Base-by-base conservation (phyloP, 2,113 vertebrate genomes). In the Tinamus guttatus region DNA sequence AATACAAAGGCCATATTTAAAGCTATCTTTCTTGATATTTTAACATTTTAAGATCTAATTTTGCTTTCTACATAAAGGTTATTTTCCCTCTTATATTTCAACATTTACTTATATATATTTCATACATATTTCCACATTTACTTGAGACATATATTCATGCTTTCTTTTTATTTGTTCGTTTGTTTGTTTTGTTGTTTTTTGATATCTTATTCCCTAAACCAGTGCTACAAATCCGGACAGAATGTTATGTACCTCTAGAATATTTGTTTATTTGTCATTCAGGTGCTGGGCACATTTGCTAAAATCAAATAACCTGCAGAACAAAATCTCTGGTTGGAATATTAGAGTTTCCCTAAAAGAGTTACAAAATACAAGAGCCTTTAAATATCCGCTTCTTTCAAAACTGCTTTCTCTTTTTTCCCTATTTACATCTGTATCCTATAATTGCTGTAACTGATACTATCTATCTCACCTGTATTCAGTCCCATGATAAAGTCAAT, bases 381-480 rank as follows among this genome's bases (percentile, higher is more conserved):
- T 85, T 78, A 77, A 76, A 93, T 14, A 43, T 77, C 59, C 92
- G 32, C 51, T 38, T 89, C 41, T 87, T 38, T 38, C 43, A 36
- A 12, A 51, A 28, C 32, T 43, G 27, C 30, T 82, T 95, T 84
- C 59, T 81, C 74, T 28, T 77, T 90, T 93, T 91, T 75, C 41
- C 81, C 45, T 64, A 8, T 74, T 85, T 93, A 93, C 69, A 94
- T 94, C 94, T 96, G 93, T 58, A 58, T 91, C 38, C 9, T 68
- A 30, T 91, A 94, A 81, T 85, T 92, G 27, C 49, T 94, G 94
- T 69, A 97, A 96, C 84, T 65, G 81, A 96, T 95, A 89, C 30
- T 92, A 95, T 94, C 30, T 92, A 95, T 94, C 45, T 91, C 15
- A 4, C 86, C 69, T 93, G 69, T 79, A 71, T 88, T 65, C 13